Evolutionary conservation across 2,797 vertebrate species (phyloP).

Genomic region (Myotis myotis): DNA sequence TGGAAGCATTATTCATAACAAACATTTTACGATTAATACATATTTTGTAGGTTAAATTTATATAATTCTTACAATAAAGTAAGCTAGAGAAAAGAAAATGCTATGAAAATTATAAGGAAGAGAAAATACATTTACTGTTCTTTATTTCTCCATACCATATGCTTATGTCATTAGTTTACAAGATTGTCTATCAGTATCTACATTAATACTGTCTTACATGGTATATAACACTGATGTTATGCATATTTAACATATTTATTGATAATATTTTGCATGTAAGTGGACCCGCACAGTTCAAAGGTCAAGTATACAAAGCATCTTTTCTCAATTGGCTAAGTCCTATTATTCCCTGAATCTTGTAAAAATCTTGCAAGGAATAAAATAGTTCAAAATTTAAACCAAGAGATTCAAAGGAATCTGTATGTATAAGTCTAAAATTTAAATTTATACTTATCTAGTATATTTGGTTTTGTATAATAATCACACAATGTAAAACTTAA

Average conservation of each 20-base stretch:
- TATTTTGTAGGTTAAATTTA: background rate
- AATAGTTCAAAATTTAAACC: background rate
- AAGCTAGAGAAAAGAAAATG: background rate
- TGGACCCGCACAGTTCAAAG: background rate
- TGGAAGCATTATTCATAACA: background rate
- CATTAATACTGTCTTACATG: background rate
- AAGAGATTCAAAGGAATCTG: background rate
- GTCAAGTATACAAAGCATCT: background rate
- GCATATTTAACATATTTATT: background rate
- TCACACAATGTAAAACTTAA: constrained; percentile 48
- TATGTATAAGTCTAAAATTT: background rate
- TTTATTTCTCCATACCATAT: background rate
- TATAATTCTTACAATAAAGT: background rate
- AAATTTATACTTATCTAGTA: background rate
- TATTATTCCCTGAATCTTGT: background rate
- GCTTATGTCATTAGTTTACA: too few species aligned
- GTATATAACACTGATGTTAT: background rate
- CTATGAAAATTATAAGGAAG: background rate
- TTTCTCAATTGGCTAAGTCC: background rate
- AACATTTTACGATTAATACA: background rate
- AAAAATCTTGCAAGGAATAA: background rate
- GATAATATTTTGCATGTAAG: background rate
- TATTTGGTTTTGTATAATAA: constrained; percentile 3
- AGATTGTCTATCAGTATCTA: background rate
- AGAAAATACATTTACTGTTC: background rate